Conservation (phyloP, 2,797 vertebrate species). For the Cygnus olor region DNA sequence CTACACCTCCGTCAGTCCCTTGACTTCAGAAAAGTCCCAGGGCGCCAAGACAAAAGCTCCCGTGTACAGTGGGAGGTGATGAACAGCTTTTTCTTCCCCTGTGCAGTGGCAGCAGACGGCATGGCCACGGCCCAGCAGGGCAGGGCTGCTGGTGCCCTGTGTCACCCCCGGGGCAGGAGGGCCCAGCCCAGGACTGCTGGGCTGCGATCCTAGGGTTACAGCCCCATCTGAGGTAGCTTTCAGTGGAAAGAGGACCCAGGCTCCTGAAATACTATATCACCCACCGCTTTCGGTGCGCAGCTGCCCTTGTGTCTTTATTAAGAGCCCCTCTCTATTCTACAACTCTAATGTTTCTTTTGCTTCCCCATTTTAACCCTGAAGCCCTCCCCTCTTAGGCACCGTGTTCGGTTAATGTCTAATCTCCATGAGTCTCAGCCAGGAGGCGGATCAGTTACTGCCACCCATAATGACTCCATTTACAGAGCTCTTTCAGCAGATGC, state of each 20-base stretch:
- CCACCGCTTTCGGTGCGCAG: not conserved
- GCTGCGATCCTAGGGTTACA: not conserved
- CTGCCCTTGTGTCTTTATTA: conserved; percentile 54
- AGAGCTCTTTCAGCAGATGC: conserved; percentile 33
- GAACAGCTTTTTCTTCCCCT: no score
- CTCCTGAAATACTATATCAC: not conserved
- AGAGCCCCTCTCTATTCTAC: conserved; percentile 32
- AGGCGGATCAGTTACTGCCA: conserved; percentile 55
- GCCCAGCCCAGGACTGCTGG: fast-evolving
- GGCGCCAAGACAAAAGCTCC: not conserved
- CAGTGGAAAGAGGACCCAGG: not conserved
- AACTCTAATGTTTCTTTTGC: not conserved
- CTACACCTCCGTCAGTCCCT: fast-evolving
- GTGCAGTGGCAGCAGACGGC: not conserved
- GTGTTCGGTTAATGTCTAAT: conserved; percentile 39
- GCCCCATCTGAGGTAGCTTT: not conserved
- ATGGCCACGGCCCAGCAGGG: fast-evolving
- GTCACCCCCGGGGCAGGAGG: not conserved
- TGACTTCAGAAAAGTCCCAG: not conserved
- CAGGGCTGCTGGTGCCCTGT: not conserved
- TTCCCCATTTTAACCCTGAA: not conserved
- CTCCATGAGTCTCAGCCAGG: conserved; percentile 43
- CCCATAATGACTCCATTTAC: conserved; percentile 64
- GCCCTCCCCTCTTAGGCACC: not conserved
- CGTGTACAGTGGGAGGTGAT: fast-evolving